Evolutionary conservation across 2,888 invertebrate genomes (phyloP).

Genomic region (Eremobia ochroleuca): DNA sequence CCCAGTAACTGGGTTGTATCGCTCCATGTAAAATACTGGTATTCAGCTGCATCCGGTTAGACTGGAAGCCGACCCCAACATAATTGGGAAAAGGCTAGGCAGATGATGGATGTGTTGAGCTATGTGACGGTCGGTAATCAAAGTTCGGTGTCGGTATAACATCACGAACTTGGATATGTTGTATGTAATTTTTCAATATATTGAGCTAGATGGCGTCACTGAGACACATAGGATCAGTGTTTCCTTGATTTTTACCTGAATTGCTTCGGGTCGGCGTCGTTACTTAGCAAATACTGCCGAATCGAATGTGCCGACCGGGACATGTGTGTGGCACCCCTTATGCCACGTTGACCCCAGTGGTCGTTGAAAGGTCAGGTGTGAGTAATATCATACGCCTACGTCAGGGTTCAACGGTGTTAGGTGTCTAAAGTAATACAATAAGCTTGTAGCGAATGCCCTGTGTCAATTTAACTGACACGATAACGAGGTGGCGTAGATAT

Average conservation of each 20-base stretch:
- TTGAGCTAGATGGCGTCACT: background rate
- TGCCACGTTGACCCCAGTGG: background rate
- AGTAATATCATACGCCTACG: slow-evolving; percentile 22
- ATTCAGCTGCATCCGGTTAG: too few relatives aligned
- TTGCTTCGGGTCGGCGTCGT: background rate
- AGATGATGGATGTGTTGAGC: too few relatives aligned
- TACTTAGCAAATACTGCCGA: background rate
- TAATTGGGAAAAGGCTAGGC: too few relatives aligned
- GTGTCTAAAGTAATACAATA: slow-evolving; percentile 27
- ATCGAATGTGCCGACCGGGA: background rate
- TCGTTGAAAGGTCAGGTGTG: slow-evolving; percentile 31
- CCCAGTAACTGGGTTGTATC: too few relatives aligned
- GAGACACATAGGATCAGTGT: background rate
- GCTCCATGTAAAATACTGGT: too few relatives aligned
- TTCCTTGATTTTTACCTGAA: background rate
- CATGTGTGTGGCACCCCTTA: background rate
- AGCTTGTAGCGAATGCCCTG: slow-evolving; percentile 22
- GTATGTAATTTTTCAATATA: background rate
- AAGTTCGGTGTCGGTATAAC: background rate
- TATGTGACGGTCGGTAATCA: background rate
- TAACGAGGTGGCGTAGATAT: background rate
- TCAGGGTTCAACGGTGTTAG: slow-evolving; percentile 6
- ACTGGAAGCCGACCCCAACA: too few relatives aligned
- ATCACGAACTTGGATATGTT: background rate
- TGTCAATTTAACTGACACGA: background rate